Evolutionary conservation across 2,888 invertebrate species (phyloP).

Genomic region (Molorchus minor): DNA sequence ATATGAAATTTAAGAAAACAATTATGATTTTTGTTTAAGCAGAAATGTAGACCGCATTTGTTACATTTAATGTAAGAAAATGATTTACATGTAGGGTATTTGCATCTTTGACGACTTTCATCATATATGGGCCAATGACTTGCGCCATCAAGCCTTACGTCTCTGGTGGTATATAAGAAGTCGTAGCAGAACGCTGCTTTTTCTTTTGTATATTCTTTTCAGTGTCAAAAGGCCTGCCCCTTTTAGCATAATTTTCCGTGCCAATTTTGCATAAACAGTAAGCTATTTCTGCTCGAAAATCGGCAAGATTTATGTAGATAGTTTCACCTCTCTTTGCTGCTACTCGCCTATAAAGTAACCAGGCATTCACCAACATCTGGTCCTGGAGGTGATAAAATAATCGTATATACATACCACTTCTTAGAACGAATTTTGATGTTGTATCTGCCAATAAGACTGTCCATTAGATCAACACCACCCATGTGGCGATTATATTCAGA

Average conservation of each 20-base stretch:
- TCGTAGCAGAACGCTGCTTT: neutral
- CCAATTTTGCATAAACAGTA: neutral
- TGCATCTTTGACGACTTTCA: neutral
- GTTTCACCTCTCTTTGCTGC: neutral
- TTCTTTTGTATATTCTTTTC: neutral
- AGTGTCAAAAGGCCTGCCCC: neutral
- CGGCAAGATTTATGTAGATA: neutral
- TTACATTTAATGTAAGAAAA: neutral
- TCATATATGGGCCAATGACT: neutral
- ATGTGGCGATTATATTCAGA: conserved; percentile 3
- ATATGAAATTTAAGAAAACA: conserved; percentile 1
- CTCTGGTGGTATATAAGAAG: conserved; percentile 13
- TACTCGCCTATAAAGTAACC: conserved; percentile 15
- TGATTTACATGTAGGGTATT: too few species aligned
- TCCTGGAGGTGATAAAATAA: conserved; percentile 19
- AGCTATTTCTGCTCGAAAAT: neutral
- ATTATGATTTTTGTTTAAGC: neutral
- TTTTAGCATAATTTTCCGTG: neutral
- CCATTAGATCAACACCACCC: conserved; percentile 8
- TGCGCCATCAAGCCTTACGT: neutral
- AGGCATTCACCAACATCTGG: neutral
- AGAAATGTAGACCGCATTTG: neutral
- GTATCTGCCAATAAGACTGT: conserved; percentile 5
- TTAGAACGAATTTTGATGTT: conserved; percentile 6
- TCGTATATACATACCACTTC: neutral